Evolutionary conservation across 2,113 vertebrate genomes (phyloP).

Genomic region (Grantiella picta): DNA sequence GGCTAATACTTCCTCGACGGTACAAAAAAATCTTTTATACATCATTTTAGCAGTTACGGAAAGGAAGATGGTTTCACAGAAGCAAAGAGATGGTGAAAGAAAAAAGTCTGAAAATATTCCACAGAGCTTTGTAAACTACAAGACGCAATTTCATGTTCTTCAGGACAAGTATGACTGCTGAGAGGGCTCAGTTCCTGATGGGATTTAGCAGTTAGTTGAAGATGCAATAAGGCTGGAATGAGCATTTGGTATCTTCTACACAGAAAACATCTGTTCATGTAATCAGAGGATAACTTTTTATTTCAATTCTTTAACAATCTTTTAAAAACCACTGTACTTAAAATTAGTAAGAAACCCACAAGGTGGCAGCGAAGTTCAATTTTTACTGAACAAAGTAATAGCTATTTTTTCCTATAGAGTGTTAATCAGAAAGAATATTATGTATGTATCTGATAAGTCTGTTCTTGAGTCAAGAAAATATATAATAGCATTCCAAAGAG

Average conservation of each 20-base stretch:
- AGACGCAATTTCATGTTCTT: background rate
- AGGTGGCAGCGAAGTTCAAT: slow-evolving; percentile 71
- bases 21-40: background rate
- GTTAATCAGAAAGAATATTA: background rate
- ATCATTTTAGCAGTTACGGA: background rate
- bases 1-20: background rate
- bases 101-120: background rate
- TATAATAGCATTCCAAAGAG: background rate
- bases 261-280: background rate
- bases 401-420: background rate
- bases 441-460: background rate
- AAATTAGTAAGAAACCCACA: slow-evolving; percentile 19
- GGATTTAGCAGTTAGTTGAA: background rate
- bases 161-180: background rate
- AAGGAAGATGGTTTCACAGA: background rate
- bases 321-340: background rate
- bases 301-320: background rate
- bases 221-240: background rate
- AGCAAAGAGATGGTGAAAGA: background rate
- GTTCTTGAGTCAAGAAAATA: background rate
- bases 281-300: background rate
- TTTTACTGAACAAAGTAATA: background rate
- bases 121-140: background rate
- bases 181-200: background rate
- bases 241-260: background rate